Evolutionary conservation across 1,140 invertebrate species (phyloP), one percentile per base, ranked within the genome.

Genomic region (Harpegnathos saltator): DNA sequence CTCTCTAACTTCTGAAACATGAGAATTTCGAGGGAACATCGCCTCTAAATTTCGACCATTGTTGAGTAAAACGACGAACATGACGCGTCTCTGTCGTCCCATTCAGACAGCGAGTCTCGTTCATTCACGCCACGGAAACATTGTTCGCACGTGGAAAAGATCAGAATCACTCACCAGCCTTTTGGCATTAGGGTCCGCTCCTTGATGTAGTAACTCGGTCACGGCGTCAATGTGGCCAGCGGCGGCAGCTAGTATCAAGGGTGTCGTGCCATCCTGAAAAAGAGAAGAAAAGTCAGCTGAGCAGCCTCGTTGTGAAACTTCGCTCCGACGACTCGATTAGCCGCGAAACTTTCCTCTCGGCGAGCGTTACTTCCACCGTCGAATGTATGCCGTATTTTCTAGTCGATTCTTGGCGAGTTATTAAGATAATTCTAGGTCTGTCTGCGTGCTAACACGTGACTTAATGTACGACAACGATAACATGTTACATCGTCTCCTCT

Each of bases 201-300:
- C 98, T 95, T 99, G 97, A 86, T 97, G 96, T 73, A 99, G 93
- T 80, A 99, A 94, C 94, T 98, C 97, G 88, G 96, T 94, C 7
- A 98, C 98, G 92, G 97, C 98, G 26, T 98, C 96, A 69, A 97
- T 95, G 93, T 99, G 97, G 2, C 98, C 98, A 93, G 97, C 97
- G 22, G 98, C 98, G 3, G 98, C 96, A 24, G 98, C 97, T 87
- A 99, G 95, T 90, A 99, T 98, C 65, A 99, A 95, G 11, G 98
- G 98, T 17, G 98, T 98, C 24, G 98, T 99, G 62, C 98, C 98
- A 94, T 99, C 98, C 98, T 99, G 93, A 11, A 93, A 95, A 38
- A 17, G 38, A 69, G 38, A 69, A 29, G 52, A 44, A 48, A 14
- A 26, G 15, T 84, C 59, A 84, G 38, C 38, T 44, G 38, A 44